phyloP scores from a whole-genome alignment of 2,113 vertebrate genomes.

The Aegotheles bennettii region DNA sequence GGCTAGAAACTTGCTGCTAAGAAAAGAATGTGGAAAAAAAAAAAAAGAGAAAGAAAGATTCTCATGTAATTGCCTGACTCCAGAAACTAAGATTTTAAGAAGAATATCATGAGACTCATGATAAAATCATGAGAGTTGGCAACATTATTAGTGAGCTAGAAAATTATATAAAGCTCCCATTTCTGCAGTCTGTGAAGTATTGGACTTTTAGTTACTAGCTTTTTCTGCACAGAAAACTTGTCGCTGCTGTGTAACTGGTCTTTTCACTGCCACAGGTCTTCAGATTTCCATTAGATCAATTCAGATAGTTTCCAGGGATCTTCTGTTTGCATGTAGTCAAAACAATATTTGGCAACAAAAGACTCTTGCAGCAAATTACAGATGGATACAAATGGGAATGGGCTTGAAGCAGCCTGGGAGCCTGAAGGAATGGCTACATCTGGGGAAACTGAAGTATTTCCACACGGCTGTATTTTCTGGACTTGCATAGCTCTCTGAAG shows the following conservation, averaged over 20 bases:
- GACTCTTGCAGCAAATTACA: background rate
- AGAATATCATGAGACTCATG: constrained; percentile 61
- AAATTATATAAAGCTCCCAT: constrained; percentile 50
- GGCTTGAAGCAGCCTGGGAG: background rate
- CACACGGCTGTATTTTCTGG: background rate
- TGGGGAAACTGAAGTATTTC: constrained; percentile 31
- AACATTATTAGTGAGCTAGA: constrained; percentile 58
- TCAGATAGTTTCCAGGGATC: constrained; percentile 26
- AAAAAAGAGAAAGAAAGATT: background rate
- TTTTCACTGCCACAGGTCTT: constrained; percentile 24
- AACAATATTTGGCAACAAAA: constrained; percentile 34
- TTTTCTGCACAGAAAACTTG: constrained; percentile 29
- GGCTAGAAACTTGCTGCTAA: constrained; percentile 18
- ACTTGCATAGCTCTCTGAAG: background rate
- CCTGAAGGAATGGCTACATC: background rate
- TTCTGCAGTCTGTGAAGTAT: constrained; percentile 37
- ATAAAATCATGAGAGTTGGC: constrained; percentile 66
- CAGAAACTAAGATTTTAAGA: constrained; percentile 56
- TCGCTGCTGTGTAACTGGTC: background rate
- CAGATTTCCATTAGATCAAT: constrained; percentile 36
- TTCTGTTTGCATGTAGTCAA: constrained; percentile 36
- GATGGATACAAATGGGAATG: background rate
- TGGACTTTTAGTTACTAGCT: constrained; percentile 30
- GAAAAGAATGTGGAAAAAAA: constrained; percentile 10
- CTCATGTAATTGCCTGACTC: constrained; percentile 52